Evolutionary conservation across 2,888 invertebrate genomes (phyloP), one percentile per base, ranked within the genome.

Genomic region (Pogonocherus hispidulus): DNA sequence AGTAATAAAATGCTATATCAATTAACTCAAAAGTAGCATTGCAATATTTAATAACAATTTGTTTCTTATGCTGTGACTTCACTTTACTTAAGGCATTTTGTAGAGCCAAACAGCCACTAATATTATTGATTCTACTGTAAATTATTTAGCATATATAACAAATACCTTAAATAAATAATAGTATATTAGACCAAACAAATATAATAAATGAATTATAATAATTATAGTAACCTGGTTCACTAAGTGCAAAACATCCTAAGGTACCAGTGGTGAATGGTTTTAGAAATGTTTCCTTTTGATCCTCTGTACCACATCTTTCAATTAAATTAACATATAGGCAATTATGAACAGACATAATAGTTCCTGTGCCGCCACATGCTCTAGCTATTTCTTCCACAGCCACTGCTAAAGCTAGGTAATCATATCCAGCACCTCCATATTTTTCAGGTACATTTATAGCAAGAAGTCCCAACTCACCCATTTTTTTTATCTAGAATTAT

Each of bases 201-300:
- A n/a, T n/a, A n/a, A n/a, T n/a, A n/a, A n/a, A n/a, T n/a, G n/a
- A n/a, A n/a, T n/a, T n/a, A n/a, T n/a, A n/a, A n/a, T n/a, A n/a
- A n/a, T n/a, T n/a, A n/a, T n/a, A n/a, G n/a, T n/a, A 78, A 91
- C 92, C 92, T 76, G 93, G 91, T 86, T 94, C 94, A 85, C 93
- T 94, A 35, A 95, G 86, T 20, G 92, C 93, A 86, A 94, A 95
- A 81, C 93, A 93, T 1, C 94, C 95, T 69, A 94, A 87, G 2
- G 88, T 86, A 1, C 92, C 93, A 77, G 82, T 86, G 0, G 88
- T 88, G 76, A 89, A 92, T 0, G 91, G 89, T 56, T 81, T 84
- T 52, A 94, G 79, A 81, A 90, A 94, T 66, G 85, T 78, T 69
- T 92, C 88, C 80, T 92, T 93, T 82, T 94, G 94, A 62, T 88